These are phyloP conservation scores for Natator depressus DNA, from an alignment of 2,113 vertebrate genomes.

Conservation along the genomic window DNA sequence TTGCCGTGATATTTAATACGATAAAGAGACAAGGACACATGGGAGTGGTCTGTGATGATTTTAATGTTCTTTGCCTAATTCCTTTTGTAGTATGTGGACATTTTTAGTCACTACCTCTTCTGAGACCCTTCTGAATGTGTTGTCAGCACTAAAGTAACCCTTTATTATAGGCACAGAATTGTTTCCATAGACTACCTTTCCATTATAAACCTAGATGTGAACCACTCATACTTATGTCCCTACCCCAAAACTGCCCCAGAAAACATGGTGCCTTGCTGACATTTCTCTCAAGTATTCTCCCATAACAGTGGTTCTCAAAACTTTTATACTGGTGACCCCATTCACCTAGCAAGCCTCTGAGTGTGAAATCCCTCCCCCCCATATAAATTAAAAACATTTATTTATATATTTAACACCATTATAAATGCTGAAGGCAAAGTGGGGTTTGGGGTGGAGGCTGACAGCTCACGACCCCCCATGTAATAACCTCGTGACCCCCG, in stretches of 20 bases:
- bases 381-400: no score
- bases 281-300: not conserved
- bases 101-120: conserved; percentile 23
- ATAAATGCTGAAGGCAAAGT: no score
- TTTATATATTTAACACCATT: no score
- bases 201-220: not conserved
- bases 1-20: not conserved
- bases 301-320: no score
- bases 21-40: not conserved
- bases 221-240: not conserved
- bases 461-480: no score
- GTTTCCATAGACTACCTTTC: conserved; percentile 14
- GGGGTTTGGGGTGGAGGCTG: no score
- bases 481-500: no score
- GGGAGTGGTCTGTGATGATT: not conserved
- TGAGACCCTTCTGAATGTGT: not conserved
- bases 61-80: not conserved
- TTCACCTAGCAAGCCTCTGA: no score
- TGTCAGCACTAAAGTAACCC: not conserved
- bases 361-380: no score
- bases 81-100: not conserved
- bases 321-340: no score
- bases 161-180: not conserved
- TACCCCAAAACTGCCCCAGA: not conserved
- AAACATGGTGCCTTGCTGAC: not conserved